Evolutionary conservation across 2,888 invertebrate species (phyloP).

Genomic region (Drosophila acutilabella): DNA sequence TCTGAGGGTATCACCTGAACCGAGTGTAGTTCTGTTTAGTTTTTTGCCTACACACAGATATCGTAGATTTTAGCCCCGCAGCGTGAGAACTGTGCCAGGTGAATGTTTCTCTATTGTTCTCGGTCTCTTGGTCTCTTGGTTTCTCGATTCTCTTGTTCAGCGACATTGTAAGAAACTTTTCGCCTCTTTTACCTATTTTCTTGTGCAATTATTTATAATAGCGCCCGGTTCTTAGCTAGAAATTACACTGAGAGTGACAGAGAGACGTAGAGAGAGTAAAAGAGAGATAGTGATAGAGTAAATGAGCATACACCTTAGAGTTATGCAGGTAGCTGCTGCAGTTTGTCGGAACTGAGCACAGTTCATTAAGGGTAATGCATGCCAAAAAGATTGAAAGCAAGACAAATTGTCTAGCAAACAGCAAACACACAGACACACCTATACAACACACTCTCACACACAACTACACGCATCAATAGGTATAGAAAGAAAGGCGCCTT

Average conservation of each 20-base stretch:
- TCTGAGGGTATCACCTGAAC: constrained; percentile 24
- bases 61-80: constrained; percentile 23
- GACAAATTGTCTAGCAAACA: constrained; percentile 57
- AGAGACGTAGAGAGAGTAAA: background rate
- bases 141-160: constrained; percentile 45
- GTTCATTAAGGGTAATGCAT: constrained; percentile 78
- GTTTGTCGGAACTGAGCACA: constrained; percentile 45
- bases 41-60: constrained; percentile 47
- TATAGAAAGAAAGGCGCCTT: constrained; percentile 29
- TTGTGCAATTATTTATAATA: constrained; percentile 79
- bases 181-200: constrained; percentile 70
- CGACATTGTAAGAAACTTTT: constrained; percentile 48
- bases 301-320: constrained; percentile 14
- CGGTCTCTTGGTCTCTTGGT: constrained; percentile 24
- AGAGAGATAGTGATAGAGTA: constrained; percentile 2
- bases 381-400: constrained; percentile 67
- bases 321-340: constrained; percentile 63
- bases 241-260: background rate
- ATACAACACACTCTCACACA: constrained; percentile 10
- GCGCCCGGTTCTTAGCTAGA: constrained; percentile 46
- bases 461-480: constrained; percentile 24
- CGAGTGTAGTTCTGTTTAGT: constrained; percentile 41
- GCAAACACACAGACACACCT: constrained; percentile 11
- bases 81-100: constrained; percentile 76
- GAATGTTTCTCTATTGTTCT: constrained; percentile 53